Conservation (phyloP, 2,113 vertebrate genomes). For the Perca schrenkii region DNA sequence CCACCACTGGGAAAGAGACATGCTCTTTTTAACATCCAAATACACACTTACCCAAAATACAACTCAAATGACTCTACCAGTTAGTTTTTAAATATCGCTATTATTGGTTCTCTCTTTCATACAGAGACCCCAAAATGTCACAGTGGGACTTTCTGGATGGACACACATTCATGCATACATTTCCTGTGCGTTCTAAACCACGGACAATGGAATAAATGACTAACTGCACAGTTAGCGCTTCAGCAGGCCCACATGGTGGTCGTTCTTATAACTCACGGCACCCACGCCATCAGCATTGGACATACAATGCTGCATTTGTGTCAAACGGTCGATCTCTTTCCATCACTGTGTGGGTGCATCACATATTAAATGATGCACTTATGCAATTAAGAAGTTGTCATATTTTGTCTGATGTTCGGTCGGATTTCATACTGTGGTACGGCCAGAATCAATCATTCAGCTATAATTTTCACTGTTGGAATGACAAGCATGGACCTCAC, state of each 20-base stretch:
- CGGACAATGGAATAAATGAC: background rate
- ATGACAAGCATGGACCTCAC: background rate
- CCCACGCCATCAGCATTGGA: background rate
- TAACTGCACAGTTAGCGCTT: background rate
- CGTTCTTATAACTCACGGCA: background rate
- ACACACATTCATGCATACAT: background rate
- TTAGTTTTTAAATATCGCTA: too few relatives aligned
- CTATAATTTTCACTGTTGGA: background rate
- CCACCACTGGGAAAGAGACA: too few relatives aligned
- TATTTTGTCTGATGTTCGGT: background rate
- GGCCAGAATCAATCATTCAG: too few relatives aligned
- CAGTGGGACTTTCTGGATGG: too few relatives aligned
- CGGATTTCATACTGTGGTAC: background rate
- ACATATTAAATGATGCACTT: background rate
- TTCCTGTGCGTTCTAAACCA: background rate
- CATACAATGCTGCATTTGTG: background rate
- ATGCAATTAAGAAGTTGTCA: background rate
- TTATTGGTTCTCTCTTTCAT: background rate
- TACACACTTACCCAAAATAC: background rate
- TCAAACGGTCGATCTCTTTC: too few relatives aligned
- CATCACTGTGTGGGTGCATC: background rate
- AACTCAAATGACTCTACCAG: background rate
- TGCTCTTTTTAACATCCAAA: background rate
- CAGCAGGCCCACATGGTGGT: background rate
- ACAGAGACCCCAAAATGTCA: too few relatives aligned